These are phyloP conservation scores for Cephus rjabovi DNA, from an alignment of 2,888 invertebrate species.

Conservation along the genomic window DNA sequence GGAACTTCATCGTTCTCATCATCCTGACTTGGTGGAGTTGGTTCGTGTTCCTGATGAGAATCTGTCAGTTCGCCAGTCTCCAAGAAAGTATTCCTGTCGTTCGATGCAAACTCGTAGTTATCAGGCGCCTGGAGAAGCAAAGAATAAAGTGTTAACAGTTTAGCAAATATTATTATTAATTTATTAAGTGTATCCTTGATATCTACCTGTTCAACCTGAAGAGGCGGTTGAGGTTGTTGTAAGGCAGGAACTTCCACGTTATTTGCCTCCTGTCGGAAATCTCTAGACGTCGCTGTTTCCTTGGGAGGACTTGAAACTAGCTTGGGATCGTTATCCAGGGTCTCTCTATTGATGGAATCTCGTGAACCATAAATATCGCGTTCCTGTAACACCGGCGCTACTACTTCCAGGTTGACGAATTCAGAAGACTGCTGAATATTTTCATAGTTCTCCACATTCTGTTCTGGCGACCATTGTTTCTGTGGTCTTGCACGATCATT, in stretches of 20 bases:
- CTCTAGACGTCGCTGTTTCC: conserved; percentile 38
- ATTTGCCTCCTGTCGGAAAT: conserved; percentile 49
- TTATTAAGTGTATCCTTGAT: neutral
- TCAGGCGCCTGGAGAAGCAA: conserved; percentile 45
- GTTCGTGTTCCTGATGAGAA: conserved; percentile 60
- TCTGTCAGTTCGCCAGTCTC: conserved; percentile 65
- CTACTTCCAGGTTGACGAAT: conserved; percentile 59
- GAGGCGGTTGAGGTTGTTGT: conserved; percentile 37
- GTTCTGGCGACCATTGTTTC: conserved; percentile 46
- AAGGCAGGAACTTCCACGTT: conserved; percentile 54
- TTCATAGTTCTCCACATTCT: conserved; percentile 60
- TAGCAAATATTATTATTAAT: neutral
- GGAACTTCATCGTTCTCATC: conserved; percentile 65
- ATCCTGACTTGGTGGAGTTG: conserved; percentile 57
- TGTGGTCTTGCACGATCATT: conserved; percentile 39
- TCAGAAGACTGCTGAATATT: conserved; percentile 55
- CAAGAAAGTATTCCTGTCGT: conserved; percentile 63
- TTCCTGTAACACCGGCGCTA: conserved; percentile 50
- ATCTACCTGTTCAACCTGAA: conserved; percentile 44
- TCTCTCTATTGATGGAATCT: conserved; percentile 53
- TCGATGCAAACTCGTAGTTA: conserved; percentile 64
- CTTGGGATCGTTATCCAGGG: conserved; percentile 54
- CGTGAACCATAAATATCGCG: conserved; percentile 58
- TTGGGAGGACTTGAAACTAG: conserved; percentile 34
- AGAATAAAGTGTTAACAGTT: neutral